These are phyloP conservation scores for Carposina sasakii DNA, from an alignment of 1,140 invertebrate species.

Conservation along the genomic window DNA sequence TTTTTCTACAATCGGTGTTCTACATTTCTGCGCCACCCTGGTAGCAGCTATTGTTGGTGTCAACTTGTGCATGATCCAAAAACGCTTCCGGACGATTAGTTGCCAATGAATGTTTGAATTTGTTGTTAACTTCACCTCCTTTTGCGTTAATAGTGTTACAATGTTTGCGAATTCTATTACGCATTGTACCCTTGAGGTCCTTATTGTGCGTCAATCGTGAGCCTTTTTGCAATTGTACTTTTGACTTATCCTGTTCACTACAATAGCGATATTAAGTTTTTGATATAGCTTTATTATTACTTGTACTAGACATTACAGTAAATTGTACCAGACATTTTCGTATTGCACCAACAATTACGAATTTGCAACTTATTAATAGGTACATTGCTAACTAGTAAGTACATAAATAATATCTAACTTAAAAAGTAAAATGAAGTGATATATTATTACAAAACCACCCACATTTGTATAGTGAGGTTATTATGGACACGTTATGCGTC, in stretches of 20 bases:
- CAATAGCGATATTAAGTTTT: no score
- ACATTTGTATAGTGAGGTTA: slow-evolving; percentile 66
- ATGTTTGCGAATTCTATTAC: slow-evolving; percentile 70
- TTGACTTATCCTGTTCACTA: slow-evolving; percentile 45
- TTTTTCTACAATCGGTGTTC: slow-evolving; percentile 28
- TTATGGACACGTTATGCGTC: slow-evolving; percentile 67
- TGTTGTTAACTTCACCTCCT: slow-evolving; percentile 69
- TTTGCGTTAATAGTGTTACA: slow-evolving; percentile 68
- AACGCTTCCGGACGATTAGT: slow-evolving; percentile 65
- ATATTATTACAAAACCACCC: slow-evolving; percentile 62
- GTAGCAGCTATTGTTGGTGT: slow-evolving; percentile 44
- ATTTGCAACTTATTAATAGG: no score
- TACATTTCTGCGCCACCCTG: slow-evolving; percentile 47
- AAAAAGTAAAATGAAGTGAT: slow-evolving; percentile 59
- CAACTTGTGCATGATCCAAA: slow-evolving; percentile 60
- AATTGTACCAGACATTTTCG: no score
- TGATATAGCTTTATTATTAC: no score
- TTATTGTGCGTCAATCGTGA: slow-evolving; percentile 43
- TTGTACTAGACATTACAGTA: no score
- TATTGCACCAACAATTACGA: no score
- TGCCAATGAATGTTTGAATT: slow-evolving; percentile 61
- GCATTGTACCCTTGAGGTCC: slow-evolving; percentile 49
- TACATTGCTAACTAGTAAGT: no score
- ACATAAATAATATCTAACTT: slow-evolving; percentile 11
- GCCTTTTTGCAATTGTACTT: slow-evolving; percentile 48